Evolutionary conservation across 1,140 invertebrate genomes (phyloP), one percentile per base, ranked within the genome.

Genomic region (Brachionus asplanchnoidis): DNA sequence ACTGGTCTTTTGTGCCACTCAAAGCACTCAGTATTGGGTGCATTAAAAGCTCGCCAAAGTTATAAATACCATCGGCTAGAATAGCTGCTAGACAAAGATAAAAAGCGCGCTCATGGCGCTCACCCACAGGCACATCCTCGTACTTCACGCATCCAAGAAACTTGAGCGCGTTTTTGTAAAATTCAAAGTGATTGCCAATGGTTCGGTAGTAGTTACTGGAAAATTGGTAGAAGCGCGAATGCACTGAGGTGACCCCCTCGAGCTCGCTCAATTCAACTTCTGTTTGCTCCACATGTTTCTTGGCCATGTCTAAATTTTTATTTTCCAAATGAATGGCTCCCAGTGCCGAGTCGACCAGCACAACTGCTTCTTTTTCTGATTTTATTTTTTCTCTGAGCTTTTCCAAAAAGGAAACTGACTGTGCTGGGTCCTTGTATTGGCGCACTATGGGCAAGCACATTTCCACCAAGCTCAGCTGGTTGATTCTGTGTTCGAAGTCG

Each of bases 401-500:
- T 87, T 96, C 93, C 17, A 97, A 90, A 89, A 97, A 97, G 42
- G 92, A 91, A 68, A 96, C 91, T 0, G 94, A 94, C 88, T 95
- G 94, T 84, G 94, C 93, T 86, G 94, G 93, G 87, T 95, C 93
- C 87, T 90, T 89, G 86, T 86, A 78, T 87, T 97, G 95, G 84
- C 93, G 92, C 12, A 95, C 92, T 9, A 97, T 92, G 85, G 92
- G 91, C 0, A 94, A 93, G 6, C 94, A 88, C 83, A 98, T 95
- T 91, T 98, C 95, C 36, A 97, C 94, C 70, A 98, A 89, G 0
- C 95, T 95, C 70, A 98, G 90, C 2, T 95, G 95, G 90, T 97
- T 98, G 82, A 98, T 97, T 89, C 96, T 97, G 88, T 94, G 97
- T 90, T 98, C 96, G 91, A 98, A 97, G 66, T 95, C 95, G 70